Percentiles rank a stretch among this genome's conserved stretches.
Evolutionary conservation across 23 tunicate genomes (phyloP).

Genomic region (Ciona savignyi): DNA sequence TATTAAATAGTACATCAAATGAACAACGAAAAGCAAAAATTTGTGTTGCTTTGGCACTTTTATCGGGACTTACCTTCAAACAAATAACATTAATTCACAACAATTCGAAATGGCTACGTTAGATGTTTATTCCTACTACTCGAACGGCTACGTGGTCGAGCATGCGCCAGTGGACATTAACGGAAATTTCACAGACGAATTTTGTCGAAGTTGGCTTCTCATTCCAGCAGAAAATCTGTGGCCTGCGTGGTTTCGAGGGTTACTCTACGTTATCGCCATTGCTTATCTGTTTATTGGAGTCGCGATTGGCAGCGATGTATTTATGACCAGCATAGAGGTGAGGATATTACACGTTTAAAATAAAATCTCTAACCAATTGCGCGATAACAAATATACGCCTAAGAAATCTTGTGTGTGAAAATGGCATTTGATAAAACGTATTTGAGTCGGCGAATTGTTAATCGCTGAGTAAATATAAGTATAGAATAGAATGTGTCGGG

Average conservation of each 20-base stretch:
- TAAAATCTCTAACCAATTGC: too few species aligned
- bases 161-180: constrained; percentile 17
- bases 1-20: neutral
- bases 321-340: constrained; percentile 80
- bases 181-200: constrained; percentile 31
- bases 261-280: constrained; percentile 39
- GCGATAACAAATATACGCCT: too few species aligned
- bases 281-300: constrained; percentile 55
- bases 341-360: too few species aligned
- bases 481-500: too few species aligned
- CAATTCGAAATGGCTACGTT: constrained; percentile 20
- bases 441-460: too few species aligned
- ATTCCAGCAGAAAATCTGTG: constrained; percentile 71
- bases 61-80: too few species aligned
- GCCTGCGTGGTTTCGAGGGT: constrained; percentile 29
- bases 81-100: too few species aligned
- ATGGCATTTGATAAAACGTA: too few species aligned
- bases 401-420: too few species aligned
- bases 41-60: too few species aligned
- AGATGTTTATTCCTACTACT: constrained; percentile 14
- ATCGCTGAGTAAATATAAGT: too few species aligned
- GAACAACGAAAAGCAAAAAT: neutral
- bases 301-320: constrained; percentile 72
- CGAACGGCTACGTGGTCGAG: constrained; percentile 54
- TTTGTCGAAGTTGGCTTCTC: constrained; percentile 60